A percentile compares a stretch with the other conserved stretches of the same genome.
Evolutionary conservation across 2,113 vertebrate species (phyloP).

Genomic region (Henicopernis longicauda): DNA sequence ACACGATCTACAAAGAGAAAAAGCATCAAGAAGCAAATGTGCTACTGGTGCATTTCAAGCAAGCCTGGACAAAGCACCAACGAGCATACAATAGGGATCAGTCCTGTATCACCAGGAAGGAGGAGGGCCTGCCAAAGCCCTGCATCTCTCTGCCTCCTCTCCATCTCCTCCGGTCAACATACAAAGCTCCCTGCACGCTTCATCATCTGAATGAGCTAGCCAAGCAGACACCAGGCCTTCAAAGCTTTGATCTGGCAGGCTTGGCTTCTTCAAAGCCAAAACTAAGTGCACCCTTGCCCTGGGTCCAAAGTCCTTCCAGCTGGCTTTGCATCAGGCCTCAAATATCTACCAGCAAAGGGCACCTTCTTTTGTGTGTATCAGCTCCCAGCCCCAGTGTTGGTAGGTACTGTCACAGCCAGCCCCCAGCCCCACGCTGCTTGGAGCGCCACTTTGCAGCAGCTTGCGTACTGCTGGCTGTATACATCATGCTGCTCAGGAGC

Average conservation of each 20-base stretch:
- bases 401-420: background rate
- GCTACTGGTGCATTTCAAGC: background rate
- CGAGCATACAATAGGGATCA: background rate
- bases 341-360: background rate
- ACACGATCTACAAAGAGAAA: background rate
- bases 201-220: background rate
- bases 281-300: background rate
- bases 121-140: background rate
- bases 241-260: background rate
- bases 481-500: background rate
- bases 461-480: background rate
- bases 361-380: background rate
- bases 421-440: accelerated
- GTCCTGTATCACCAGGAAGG: background rate
- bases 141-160: background rate
- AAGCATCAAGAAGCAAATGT: background rate
- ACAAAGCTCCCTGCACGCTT: background rate
- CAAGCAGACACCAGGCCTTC: background rate
- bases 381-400: background rate
- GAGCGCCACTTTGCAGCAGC: background rate
- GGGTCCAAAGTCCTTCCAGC: background rate
- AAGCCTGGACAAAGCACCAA: background rate
- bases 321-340: background rate
- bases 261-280: background rate
- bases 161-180: background rate